Percentiles rank a stretch among this genome's conserved stretches.
These are phyloP conservation scores for Pyrocephalus nanus DNA, from an alignment of 2,797 vertebrate species.

Conservation along the genomic window DNA sequence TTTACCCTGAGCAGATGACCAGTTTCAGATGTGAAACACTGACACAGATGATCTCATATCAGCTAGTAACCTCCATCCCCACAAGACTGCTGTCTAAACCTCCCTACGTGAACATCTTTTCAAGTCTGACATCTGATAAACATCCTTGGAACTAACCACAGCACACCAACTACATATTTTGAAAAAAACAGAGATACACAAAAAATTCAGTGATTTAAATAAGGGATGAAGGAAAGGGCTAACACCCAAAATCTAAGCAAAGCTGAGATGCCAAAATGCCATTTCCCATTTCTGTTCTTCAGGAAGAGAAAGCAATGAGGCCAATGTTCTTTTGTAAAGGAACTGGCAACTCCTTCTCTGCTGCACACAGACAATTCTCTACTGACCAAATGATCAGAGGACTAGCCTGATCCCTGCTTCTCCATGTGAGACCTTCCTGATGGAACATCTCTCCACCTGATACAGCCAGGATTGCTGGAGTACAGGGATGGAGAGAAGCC, in stretches of 20 bases:
- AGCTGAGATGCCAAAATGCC: neutral
- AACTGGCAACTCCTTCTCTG: neutral
- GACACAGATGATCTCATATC: neutral
- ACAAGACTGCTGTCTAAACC: neutral
- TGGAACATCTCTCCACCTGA: neutral
- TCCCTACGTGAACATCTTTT: neutral
- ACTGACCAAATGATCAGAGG: neutral
- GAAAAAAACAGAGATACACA: neutral
- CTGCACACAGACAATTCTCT: neutral
- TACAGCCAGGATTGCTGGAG: neutral
- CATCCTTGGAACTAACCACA: neutral
- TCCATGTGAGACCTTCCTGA: neutral
- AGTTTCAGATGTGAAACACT: neutral
- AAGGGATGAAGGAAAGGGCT: neutral
- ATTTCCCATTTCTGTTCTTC: neutral
- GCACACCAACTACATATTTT: neutral
- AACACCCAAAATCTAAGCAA: neutral
- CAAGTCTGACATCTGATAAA: neutral
- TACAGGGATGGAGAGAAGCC: neutral
- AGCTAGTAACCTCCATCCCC: neutral
- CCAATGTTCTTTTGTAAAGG: neutral
- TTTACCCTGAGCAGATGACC: neutral
- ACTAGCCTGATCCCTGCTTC: neutral
- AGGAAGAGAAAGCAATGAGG: neutral
- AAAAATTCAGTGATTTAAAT: neutral